Conservation (phyloP, 1,140 invertebrate species). For the Drosophila auraria region DNA sequence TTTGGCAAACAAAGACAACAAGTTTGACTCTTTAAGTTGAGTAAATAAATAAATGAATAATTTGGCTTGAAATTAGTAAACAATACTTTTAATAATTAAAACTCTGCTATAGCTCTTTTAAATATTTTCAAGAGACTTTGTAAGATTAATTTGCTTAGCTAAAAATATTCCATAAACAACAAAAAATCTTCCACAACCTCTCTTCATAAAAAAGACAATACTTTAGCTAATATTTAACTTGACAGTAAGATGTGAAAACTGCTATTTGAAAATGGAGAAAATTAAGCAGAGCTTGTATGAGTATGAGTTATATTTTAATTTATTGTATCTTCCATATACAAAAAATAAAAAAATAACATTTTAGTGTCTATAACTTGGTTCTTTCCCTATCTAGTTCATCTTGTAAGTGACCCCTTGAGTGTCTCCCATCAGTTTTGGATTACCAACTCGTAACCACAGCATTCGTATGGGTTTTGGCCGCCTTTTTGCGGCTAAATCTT, state of each 20-base stretch:
- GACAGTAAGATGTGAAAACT: slow-evolving; percentile 22
- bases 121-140: too few species aligned
- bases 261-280: neutral
- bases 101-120: too few species aligned
- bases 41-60: slow-evolving; percentile 4
- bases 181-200: neutral
- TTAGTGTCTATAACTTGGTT: neutral
- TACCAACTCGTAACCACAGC: slow-evolving; percentile 47
- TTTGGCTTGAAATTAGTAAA: neutral
- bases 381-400: slow-evolving; percentile 1
- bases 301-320: neutral
- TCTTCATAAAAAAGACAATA: neutral
- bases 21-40: neutral
- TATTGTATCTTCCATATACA: neutral
- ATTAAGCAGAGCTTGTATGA: slow-evolving; percentile 5
- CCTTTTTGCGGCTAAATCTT: slow-evolving; percentile 33
- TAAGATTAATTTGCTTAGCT: neutral
- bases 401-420: slow-evolving; percentile 14
- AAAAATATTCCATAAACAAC: slow-evolving; percentile 9
- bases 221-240: slow-evolving; percentile 24
- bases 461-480: slow-evolving; percentile 60
- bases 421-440: slow-evolving; percentile 30
- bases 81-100: neutral
- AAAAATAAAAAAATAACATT: neutral
- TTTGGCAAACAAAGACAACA: too few species aligned